Percentiles rank a stretch among this genome's conserved stretches.
These are phyloP conservation scores for Pyrgus malvae DNA, from an alignment of 2,888 invertebrate species.

Conservation along the genomic window DNA sequence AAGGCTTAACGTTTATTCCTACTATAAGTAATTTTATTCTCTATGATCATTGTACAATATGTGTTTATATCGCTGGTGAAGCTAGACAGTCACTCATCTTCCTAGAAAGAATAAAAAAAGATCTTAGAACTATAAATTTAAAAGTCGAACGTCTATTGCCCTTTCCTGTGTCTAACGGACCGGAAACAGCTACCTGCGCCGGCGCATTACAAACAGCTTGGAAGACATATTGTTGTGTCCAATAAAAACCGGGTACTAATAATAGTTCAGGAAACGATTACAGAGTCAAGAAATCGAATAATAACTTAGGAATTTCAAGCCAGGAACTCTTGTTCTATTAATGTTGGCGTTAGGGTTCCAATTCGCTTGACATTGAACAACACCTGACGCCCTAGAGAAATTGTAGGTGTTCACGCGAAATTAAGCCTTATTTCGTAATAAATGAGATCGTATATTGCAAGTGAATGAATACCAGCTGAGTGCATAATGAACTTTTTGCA, in stretches of 20 bases:
- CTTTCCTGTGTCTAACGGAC: slow-evolving; percentile 41
- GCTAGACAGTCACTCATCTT: too few relatives aligned
- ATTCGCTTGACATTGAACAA: background rate
- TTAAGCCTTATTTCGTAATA: background rate
- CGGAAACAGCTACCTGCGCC: slow-evolving; percentile 54
- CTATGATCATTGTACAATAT: too few relatives aligned
- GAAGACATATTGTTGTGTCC: slow-evolving; percentile 13
- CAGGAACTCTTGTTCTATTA: background rate
- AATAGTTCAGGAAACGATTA: slow-evolving; percentile 7
- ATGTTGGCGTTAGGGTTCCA: background rate
- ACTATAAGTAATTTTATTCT: too few relatives aligned
- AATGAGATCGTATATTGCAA: background rate
- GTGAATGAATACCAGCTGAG: background rate
- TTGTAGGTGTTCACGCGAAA: background rate
- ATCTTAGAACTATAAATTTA: background rate
- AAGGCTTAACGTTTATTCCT: too few relatives aligned
- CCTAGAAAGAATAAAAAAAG: background rate
- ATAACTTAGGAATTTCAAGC: background rate
- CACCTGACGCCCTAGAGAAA: background rate
- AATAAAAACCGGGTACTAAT: slow-evolving; percentile 14
- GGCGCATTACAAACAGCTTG: slow-evolving; percentile 37
- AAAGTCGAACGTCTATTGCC: slow-evolving; percentile 14
- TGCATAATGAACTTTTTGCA: slow-evolving; percentile 18
- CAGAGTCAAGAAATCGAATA: background rate
- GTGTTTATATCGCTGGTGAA: too few relatives aligned